Base-by-base conservation (phyloP, 2,888 invertebrate species). In the Ectemnius lituratus region DNA sequence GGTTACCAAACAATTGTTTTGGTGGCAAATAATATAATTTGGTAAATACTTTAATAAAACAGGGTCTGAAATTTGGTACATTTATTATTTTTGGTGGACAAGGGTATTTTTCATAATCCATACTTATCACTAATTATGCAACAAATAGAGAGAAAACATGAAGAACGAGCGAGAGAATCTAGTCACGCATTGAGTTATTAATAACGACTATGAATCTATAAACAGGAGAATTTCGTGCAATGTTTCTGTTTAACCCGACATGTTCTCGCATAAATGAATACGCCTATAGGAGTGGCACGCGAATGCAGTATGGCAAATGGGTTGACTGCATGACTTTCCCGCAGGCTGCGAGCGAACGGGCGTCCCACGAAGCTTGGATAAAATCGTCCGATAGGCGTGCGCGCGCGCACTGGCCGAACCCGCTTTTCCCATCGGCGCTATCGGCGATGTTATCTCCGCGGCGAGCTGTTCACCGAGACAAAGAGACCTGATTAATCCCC, bases 401-500 rank as follows among this genome's bases (percentile, higher is more conserved):
- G 45, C 14, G 37, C 63, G 18, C 47, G 58, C 37, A 37, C 37
- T 2, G 8, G 37, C 37, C 37, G 37, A 60, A 67, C 56, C 47
- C 52, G 70, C 64, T 77, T 73, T 78, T 78, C 73, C 82, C 79
- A 82, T 81, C 82, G 82, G 46, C 28, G 60, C 67, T 79, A 81
- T 81, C 81, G 82, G 46, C 80, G 73, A 78, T 80, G 70, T 56
- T 75, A 78, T 80, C 82, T 68, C 20, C 62, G 58, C 70, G 72
- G 59, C 76, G 66, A 66, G 70, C 75, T 74, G 75, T 74, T 75
- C 75, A 61, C 74, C 78, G 64, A 81, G 82, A 81, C 84, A 83
- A 83, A 84, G 80, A 80, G 82, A 76, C 70, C 76, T 74, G 83
- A 83, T 83, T 83, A 84, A 83, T 83, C 80, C 79, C 70, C 66